These are phyloP conservation scores for Prostheceraeus crozeri DNA, from an alignment of 2,888 invertebrate genomes.

Conservation along the genomic window DNA sequence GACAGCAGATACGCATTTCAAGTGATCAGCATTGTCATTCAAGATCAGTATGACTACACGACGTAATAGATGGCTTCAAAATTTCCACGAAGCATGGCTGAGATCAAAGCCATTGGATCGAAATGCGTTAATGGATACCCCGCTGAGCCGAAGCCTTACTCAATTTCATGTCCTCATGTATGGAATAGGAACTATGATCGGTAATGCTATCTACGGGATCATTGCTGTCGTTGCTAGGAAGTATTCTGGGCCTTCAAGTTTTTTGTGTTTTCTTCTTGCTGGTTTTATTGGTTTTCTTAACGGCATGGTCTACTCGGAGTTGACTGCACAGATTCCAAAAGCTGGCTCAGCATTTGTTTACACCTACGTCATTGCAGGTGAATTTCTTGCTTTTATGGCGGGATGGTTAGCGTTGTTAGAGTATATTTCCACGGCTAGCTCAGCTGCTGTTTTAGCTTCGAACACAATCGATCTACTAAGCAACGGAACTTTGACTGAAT, in stretches of 20 bases:
- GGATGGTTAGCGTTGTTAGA: conserved; percentile 31
- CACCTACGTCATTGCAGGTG: conserved; percentile 27
- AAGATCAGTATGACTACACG: too few relatives aligned
- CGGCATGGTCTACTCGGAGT: conserved; percentile 22
- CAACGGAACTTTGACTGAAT: neutral
- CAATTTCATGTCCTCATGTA: conserved; percentile 16
- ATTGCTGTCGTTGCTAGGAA: conserved; percentile 19
- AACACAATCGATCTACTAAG: conserved; percentile 17
- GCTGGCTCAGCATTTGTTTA: conserved; percentile 21
- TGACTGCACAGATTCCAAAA: conserved; percentile 25
- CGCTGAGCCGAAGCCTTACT: neutral
- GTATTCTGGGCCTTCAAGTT: conserved; percentile 21
- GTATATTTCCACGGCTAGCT: neutral
- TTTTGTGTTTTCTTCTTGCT: neutral
- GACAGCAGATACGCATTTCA: too few relatives aligned
- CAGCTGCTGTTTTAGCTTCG: conserved; percentile 4
- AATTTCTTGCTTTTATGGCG: conserved; percentile 24
- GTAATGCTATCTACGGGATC: conserved; percentile 23
- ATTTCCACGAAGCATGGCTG: too few relatives aligned
- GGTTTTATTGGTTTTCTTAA: conserved; percentile 8
- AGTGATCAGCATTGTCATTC: too few relatives aligned
- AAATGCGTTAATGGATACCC: conserved; percentile 1
- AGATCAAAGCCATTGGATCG: too few relatives aligned
- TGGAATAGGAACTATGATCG: conserved; percentile 23
- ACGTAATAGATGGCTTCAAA: too few relatives aligned